phyloP scores from a whole-genome alignment of 2,113 vertebrate species.

The Varanus komodoensis region DNA sequence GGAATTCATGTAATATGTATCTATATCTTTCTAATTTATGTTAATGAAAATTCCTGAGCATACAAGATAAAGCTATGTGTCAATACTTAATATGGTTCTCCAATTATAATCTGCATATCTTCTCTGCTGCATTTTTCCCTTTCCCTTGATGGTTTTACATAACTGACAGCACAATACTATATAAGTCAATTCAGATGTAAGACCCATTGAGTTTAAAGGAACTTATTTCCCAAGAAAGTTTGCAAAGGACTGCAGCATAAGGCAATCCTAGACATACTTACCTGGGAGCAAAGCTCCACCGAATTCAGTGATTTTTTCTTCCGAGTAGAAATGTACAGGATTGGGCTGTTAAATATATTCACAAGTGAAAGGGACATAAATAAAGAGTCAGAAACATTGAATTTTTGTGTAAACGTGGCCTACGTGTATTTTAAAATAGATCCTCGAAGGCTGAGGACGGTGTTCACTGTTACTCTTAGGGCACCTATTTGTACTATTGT shows the following conservation, averaged over 20 bases:
- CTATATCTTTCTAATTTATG: conserved; percentile 15
- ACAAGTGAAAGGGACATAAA: no score
- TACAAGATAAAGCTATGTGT: conserved; percentile 8
- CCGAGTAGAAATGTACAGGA: neutral
- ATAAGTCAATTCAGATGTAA: neutral
- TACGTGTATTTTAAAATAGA: no score
- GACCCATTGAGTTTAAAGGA: neutral
- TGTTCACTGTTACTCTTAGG: no score
- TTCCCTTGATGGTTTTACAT: neutral
- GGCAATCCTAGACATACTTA: neutral
- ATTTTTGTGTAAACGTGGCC: no score
- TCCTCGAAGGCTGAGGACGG: no score
- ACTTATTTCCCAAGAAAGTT: neutral
- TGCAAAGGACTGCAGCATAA: neutral
- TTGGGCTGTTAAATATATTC: neutral
- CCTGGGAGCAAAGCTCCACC: neutral
- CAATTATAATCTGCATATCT: neutral
- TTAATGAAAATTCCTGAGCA: conserved; percentile 41
- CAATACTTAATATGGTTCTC: neutral
- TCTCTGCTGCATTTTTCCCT: neutral
- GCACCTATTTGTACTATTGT: no score
- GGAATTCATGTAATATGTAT: conserved; percentile 41
- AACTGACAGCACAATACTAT: neutral
- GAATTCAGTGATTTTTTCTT: neutral
- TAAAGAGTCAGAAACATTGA: no score